phyloP scores from a whole-genome alignment of 1,140 invertebrate species.

The Asobara japonica region DNA sequence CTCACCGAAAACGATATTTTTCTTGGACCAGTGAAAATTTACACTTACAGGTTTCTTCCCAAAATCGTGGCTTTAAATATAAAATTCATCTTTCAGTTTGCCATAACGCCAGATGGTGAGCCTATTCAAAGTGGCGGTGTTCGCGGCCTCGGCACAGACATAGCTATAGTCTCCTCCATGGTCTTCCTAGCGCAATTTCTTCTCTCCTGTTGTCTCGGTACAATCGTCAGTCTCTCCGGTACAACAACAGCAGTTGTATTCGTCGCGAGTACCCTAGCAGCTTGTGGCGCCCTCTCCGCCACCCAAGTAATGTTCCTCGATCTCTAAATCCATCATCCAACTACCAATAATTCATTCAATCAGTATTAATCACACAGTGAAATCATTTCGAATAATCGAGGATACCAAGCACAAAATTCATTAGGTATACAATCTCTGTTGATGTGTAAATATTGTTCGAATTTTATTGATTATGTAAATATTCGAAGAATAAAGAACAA shows the following conservation, averaged over 20 bases:
- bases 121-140: conserved; percentile 66
- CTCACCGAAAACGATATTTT: too few relatives aligned
- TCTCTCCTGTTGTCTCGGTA: conserved; percentile 87
- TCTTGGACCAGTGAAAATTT: too few relatives aligned
- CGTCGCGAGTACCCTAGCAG: conserved; percentile 83
- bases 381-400: neutral
- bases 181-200: conserved; percentile 95
- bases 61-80: neutral
- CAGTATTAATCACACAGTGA: conserved; percentile 11
- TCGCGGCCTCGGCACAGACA: conserved; percentile 91
- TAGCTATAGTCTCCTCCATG: conserved; percentile 93
- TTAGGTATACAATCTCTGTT: neutral
- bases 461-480: neutral
- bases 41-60: too few relatives aligned
- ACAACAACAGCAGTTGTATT: conserved; percentile 89
- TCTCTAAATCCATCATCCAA: conserved; percentile 68
- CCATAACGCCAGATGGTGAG: conserved; percentile 68
- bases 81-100: conserved; percentile 71
- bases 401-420: conserved; percentile 3
- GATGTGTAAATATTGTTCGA: neutral
- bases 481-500: neutral
- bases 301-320: conserved; percentile 90
- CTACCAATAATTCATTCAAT: neutral
- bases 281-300: conserved; percentile 84
- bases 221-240: conserved; percentile 79